Evolutionary conservation across 2,797 vertebrate species (phyloP), one percentile per base, ranked within the genome.

Genomic region (Eulemur rubriventer): DNA sequence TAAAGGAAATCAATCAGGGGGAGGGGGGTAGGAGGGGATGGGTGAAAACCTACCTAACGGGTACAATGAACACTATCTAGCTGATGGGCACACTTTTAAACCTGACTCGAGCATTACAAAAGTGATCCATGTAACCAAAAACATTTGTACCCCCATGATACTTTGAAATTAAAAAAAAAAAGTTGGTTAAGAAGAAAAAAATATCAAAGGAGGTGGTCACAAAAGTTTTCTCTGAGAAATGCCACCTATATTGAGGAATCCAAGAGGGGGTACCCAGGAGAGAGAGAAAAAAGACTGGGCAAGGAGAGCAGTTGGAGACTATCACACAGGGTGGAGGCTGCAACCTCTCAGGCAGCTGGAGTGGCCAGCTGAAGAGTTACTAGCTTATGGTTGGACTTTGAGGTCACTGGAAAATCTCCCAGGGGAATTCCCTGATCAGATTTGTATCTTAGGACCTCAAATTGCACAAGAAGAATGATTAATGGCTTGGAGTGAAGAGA

Each of bases 281-380:
- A 18, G 28, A 50, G 2, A 89, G 33, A 48, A 67, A 35, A 35
- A 55, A 33, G 18, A 76, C 35, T 33, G 8, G n/a, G 3, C 20
- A 52, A 67, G 2, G 14, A 63, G 41, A 20, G 8, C 48, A 26
- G 30, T 63, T 50, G 17, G 13, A 78, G 61, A 28, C 4, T 11
- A 6, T 20, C 2, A 6, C 9, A 24, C 12, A 8, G 2, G 30
- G 16, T 61, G 17, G 4, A 2, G 24, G 16, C 16, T 2, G 3
- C 20, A 16, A 43, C 50, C 17, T 46, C 4, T n/a, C 46, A 12
- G 4, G 59, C 6, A 33, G 30, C 35, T 26, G 41, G 14, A 43
- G 13, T 35, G 38, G 4, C 7, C 6, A 5, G 20, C 9, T 14
- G 1, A 73, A 52, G 20, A 48, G 4, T 20, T 69, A 59, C 30